Conservation (phyloP, 37 sponge, comb jelly and placozoan genomes). For the Eunapius fragilis region DNA sequence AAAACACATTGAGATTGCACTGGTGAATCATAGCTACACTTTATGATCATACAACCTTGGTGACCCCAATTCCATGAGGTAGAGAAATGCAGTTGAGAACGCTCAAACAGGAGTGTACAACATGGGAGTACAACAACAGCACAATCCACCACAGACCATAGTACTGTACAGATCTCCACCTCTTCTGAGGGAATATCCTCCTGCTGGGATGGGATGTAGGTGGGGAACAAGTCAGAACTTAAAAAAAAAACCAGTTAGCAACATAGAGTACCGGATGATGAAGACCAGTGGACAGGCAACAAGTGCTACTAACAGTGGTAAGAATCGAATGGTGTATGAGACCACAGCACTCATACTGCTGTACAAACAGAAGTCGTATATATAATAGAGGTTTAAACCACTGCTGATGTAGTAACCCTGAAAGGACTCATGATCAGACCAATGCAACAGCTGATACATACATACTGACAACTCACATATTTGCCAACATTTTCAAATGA, state of each 20-base stretch:
- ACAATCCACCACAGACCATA: slow-evolving; percentile 55
- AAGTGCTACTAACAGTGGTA: slow-evolving; percentile 41
- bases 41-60: too few species aligned
- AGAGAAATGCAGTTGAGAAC: slow-evolving; percentile 63
- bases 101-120: slow-evolving; percentile 60
- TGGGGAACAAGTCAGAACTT: neutral
- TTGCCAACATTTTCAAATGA: slow-evolving; percentile 14
- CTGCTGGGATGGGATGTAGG: neutral
- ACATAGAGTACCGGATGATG: slow-evolving; percentile 37
- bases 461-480: slow-evolving; percentile 23
- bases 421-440: neutral
- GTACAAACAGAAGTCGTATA: slow-evolving; percentile 85
- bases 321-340: slow-evolving; percentile 56
- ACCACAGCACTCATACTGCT: slow-evolving; percentile 41
- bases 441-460: neutral
- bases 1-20: neutral
- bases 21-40: too few species aligned
- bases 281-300: slow-evolving; percentile 24
- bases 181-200: neutral
- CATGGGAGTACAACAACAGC: slow-evolving; percentile 46
- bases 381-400: slow-evolving; percentile 61
- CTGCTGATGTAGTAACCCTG: slow-evolving; percentile 72
- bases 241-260: too few species aligned
- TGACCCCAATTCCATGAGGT: neutral
- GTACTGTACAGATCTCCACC: neutral